phyloP scores from a whole-genome alignment of 2,113 vertebrate species.

The Clarias gariepinus region DNA sequence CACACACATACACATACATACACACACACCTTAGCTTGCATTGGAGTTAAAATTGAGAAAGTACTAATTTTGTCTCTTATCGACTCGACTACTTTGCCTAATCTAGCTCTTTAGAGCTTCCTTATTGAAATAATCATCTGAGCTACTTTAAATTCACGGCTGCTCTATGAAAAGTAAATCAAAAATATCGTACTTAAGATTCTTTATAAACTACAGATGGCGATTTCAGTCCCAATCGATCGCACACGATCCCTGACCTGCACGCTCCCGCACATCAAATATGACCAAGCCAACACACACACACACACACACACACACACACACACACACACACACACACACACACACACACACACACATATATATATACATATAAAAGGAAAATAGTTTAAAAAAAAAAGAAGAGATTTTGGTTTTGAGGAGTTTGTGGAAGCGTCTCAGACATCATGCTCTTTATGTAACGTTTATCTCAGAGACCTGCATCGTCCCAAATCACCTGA shows the following conservation, averaged over 20 bases:
- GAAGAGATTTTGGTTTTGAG: neutral
- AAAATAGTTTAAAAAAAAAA: too few relatives aligned
- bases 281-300: neutral
- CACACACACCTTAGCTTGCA: conserved; percentile 31
- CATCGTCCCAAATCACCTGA: neutral
- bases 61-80: conserved; percentile 49
- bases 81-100: conserved; percentile 50
- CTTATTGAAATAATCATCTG: conserved; percentile 52
- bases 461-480: neutral
- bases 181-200: conserved; percentile 40
- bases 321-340: neutral
- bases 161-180: conserved; percentile 43
- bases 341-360: neutral
- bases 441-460: neutral
- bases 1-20: neutral
- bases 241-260: conserved; percentile 47
- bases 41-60: conserved; percentile 50
- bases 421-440: conserved; percentile 4
- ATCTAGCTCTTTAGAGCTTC: conserved; percentile 45
- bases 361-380: too few relatives aligned
- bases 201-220: conserved; percentile 43
- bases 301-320: neutral
- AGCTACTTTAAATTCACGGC: conserved; percentile 45
- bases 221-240: conserved; percentile 6
- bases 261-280: neutral